phyloP scores from a whole-genome alignment of 2,797 vertebrate species.

The Sebastes hubbsi region DNA sequence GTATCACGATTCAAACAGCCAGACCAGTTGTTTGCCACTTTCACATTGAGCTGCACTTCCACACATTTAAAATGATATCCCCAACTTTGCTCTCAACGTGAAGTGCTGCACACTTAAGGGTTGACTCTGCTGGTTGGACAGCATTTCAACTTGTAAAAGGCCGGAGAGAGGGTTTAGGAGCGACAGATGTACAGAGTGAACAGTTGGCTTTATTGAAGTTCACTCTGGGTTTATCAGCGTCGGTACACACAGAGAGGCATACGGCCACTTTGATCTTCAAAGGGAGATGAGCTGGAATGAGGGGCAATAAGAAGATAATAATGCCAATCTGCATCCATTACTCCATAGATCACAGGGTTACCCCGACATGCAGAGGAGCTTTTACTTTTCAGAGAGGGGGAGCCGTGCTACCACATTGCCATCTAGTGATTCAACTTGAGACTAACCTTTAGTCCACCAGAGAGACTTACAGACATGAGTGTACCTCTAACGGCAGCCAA shows the following conservation, averaged over 20 bases:
- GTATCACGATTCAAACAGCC: slow-evolving; percentile 18
- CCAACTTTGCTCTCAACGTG: background rate
- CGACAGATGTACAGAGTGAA: slow-evolving; percentile 57
- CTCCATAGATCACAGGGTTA: slow-evolving; percentile 62
- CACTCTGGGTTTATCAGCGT: slow-evolving; percentile 73
- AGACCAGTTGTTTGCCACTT: background rate
- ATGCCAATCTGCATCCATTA: slow-evolving; percentile 75
- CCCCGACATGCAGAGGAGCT: slow-evolving; percentile 2
- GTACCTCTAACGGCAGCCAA: background rate
- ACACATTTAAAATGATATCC: background rate
- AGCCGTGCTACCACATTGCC: slow-evolving; percentile 65
- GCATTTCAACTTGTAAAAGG: background rate
- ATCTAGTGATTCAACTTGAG: slow-evolving; percentile 61
- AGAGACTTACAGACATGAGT: background rate
- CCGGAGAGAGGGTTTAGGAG: background rate
- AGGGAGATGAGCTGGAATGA: slow-evolving; percentile 79
- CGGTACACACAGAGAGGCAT: slow-evolving; percentile 70
- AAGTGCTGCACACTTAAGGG: background rate
- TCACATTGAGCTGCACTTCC: background rate
- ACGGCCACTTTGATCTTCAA: slow-evolving; percentile 82
- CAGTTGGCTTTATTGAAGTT: slow-evolving; percentile 79
- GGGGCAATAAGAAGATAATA: slow-evolving; percentile 81
- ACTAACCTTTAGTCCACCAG: background rate
- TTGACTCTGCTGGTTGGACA: slow-evolving; percentile 3
- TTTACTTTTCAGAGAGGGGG: background rate